These are phyloP conservation scores for Tiliacea citrago DNA, from an alignment of 2,888 invertebrate genomes.

Conservation along the genomic window DNA sequence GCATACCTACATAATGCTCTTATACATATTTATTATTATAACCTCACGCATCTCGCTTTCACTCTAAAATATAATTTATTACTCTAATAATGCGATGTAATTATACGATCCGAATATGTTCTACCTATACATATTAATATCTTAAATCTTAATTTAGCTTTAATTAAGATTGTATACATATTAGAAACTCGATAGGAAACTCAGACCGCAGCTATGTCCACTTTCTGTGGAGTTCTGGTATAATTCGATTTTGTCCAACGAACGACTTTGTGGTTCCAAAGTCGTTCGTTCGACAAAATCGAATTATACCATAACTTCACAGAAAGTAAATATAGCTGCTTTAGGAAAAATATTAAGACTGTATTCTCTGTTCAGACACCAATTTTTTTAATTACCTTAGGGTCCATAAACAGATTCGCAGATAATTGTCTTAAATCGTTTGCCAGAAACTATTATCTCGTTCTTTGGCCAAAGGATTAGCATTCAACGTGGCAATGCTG, in stretches of 20 bases:
- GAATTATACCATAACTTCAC: no score
- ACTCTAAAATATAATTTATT: conserved; percentile 52
- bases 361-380: not conserved
- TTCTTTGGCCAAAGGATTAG: not conserved
- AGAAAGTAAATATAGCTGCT: no score
- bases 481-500: not conserved
- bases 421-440: not conserved
- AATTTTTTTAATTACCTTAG: not conserved
- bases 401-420: not conserved
- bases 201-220: conserved; percentile 34
- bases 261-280: not conserved
- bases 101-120: conserved; percentile 42
- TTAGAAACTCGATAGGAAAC: conserved; percentile 52
- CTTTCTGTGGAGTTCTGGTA: conserved; percentile 18
- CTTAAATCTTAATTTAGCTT: conserved; percentile 8
- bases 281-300: no score
- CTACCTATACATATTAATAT: conserved; percentile 38
- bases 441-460: not conserved
- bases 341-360: not conserved
- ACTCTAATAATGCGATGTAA: conserved; percentile 45
- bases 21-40: conserved; percentile 31
- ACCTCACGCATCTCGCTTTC: conserved; percentile 44
- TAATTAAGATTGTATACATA: conserved; percentile 49
- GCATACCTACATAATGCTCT: not conserved
- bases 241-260: conserved; percentile 1